Base-by-base conservation (phyloP, 2,888 invertebrate genomes). In the Iphiclides podalirius region DNA sequence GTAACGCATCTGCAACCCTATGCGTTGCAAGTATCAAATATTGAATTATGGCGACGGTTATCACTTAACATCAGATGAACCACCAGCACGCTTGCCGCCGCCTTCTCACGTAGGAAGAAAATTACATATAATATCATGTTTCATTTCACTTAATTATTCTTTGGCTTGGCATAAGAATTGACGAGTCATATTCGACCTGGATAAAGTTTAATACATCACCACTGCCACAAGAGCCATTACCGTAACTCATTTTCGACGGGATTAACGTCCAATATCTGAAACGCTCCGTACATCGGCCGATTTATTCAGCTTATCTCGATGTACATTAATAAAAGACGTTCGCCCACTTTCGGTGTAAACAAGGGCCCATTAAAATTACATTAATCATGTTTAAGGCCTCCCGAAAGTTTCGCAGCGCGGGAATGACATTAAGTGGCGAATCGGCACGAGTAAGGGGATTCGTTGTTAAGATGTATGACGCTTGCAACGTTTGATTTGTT, bases 321-420 rank as follows among this genome's bases (percentile, higher is more conserved):
- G 35, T 50, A 54, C 58, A 55, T 58, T 59, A 60, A 59, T 59
- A 62, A 58, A 60, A 63, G 58, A 53, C 53, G 49, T 39, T 49
- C 26, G 20, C 35, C 34, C 35, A 34, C 33, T 42, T 53, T 47
- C 47, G 46, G 53, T 50, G 55, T 64, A 73, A 73, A 76, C 76
- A 76, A 75, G 72, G 66, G 58, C 69, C 72, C 75, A 75, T 76
- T 72, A 76, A 68, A 72, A 67, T 59, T 57, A 65, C 76, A 75
- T 76, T 76, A 75, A 76, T 76, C 76, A 75, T 67, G 44, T 55
- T 60, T 59, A 58, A 54, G 55, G 60, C 58, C 58, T 55, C 49
- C 54, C 43, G 52, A 55, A 60, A 57, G 58, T 59, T 54, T 51
- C 48, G 44, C 51, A 46, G 45, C 55, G 58, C 59, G 60, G 58